These are phyloP conservation scores for Ectemnius lituratus DNA, from an alignment of 2,888 invertebrate species.

Conservation along the genomic window DNA sequence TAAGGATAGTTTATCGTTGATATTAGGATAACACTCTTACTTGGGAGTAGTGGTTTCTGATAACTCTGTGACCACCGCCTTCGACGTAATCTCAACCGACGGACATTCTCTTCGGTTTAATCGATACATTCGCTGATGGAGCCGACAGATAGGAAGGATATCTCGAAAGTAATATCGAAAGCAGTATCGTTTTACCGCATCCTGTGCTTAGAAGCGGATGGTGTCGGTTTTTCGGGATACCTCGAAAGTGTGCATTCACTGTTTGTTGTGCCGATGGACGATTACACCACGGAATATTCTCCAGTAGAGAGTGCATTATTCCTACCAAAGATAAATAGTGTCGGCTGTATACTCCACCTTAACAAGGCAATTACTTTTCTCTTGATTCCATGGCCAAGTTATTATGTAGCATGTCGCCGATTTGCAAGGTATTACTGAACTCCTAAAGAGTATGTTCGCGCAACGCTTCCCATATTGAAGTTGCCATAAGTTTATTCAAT, in stretches of 20 bases:
- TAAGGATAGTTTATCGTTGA: neutral
- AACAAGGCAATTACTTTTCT: constrained; percentile 50
- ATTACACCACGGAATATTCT: constrained; percentile 30
- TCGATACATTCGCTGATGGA: neutral
- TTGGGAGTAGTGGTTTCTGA: neutral
- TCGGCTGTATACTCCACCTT: constrained; percentile 58
- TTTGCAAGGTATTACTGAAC: constrained; percentile 19
- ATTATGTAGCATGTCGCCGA: constrained; percentile 29
- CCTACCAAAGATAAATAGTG: constrained; percentile 55
- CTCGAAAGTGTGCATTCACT: constrained; percentile 18
- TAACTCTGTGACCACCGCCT: neutral
- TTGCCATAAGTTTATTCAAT: too few species aligned
- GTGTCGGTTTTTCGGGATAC: constrained; percentile 15
- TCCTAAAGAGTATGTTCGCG: neutral
- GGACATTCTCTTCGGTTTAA: constrained; percentile 3
- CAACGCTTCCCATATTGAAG: too few species aligned
- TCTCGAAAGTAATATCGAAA: neutral
- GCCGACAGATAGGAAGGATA: neutral
- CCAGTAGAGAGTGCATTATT: constrained; percentile 49
- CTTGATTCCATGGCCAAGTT: constrained; percentile 39
- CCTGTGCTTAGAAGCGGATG: neutral
- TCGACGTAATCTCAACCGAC: neutral
- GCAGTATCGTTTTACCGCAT: neutral
- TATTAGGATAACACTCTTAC: neutral
- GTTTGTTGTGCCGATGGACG: constrained; percentile 14